Evolutionary conservation across 2,888 invertebrate genomes (phyloP).

Genomic region (Anthoptus insignis): DNA sequence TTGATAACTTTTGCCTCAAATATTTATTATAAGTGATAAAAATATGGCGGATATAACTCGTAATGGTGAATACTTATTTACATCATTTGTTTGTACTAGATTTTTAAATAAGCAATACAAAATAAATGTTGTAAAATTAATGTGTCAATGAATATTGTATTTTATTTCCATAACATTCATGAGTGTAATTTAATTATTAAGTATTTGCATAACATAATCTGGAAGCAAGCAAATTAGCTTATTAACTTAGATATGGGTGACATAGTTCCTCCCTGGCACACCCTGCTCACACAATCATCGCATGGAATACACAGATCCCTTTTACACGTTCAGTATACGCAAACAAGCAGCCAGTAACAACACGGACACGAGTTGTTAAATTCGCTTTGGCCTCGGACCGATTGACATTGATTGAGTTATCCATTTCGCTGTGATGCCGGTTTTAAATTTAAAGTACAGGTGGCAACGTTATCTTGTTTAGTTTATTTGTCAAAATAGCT

Average conservation of each 20-base stretch:
- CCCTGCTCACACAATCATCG: neutral
- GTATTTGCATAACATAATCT: too few species aligned
- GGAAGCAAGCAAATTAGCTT: neutral
- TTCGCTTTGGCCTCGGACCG: conserved; percentile 65
- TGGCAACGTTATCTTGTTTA: conserved; percentile 40
- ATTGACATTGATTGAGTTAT: conserved; percentile 83
- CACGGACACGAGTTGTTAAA: conserved; percentile 74
- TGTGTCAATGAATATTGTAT: too few species aligned
- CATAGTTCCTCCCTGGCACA: neutral
- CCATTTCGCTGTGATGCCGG: conserved; percentile 55
- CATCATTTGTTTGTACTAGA: too few species aligned
- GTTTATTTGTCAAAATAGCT: conserved; percentile 36
- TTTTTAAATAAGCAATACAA: too few species aligned
- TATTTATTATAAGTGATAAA: too few species aligned
- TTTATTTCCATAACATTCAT: too few species aligned
- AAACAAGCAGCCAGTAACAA: conserved; percentile 54
- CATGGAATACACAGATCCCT: conserved; percentile 49
- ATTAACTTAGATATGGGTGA: conserved; percentile 1
- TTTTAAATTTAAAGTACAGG: conserved; percentile 51
- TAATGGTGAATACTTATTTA: too few species aligned
- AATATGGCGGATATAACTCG: too few species aligned
- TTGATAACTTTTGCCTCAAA: too few species aligned
- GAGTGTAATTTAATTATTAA: too few species aligned
- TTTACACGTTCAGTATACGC: conserved; percentile 44
- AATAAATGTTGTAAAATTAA: too few species aligned